Evolutionary conservation across 2,888 invertebrate genomes (phyloP).

Genomic region (Apotomis turbidana): DNA sequence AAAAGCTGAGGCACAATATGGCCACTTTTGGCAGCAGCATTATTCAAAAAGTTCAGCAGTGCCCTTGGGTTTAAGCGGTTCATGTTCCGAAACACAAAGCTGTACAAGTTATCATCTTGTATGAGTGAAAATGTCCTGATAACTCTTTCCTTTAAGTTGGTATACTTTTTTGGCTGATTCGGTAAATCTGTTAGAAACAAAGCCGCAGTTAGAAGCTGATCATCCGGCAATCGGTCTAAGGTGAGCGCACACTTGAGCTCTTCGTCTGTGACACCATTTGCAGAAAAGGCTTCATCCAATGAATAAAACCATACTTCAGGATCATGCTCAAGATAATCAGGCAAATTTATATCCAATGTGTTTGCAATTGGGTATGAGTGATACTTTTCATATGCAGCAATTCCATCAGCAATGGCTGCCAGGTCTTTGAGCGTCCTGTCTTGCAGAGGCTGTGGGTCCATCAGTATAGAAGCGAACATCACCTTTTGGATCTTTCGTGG

Average conservation of each 20-base stretch:
- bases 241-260: slow-evolving; percentile 5
- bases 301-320: slow-evolving; percentile 21
- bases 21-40: not conserved
- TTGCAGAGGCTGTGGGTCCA: slow-evolving; percentile 7
- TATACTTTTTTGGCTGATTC: slow-evolving; percentile 4
- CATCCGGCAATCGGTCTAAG: not conserved
- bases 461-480: slow-evolving; percentile 1
- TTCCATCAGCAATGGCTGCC: slow-evolving; percentile 9
- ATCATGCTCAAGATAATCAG: not conserved
- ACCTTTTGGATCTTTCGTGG: slow-evolving; percentile 4
- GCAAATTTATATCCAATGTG: not conserved
- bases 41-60: slow-evolving; percentile 6
- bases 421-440: slow-evolving; percentile 6
- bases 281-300: slow-evolving; percentile 3
- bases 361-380: slow-evolving; percentile 1
- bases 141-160: slow-evolving; percentile 16
- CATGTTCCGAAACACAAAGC: not conserved
- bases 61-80: not conserved
- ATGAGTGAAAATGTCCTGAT: slow-evolving; percentile 1
- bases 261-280: slow-evolving; percentile 12
- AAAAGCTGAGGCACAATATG: slow-evolving; percentile 4
- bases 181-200: slow-evolving; percentile 20
- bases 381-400: slow-evolving; percentile 13
- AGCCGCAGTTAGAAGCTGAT: not conserved
- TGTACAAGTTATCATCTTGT: slow-evolving; percentile 2